Base-by-base conservation (phyloP, 2,797 vertebrate genomes). In the Hypotaenidia okinawae region DNA sequence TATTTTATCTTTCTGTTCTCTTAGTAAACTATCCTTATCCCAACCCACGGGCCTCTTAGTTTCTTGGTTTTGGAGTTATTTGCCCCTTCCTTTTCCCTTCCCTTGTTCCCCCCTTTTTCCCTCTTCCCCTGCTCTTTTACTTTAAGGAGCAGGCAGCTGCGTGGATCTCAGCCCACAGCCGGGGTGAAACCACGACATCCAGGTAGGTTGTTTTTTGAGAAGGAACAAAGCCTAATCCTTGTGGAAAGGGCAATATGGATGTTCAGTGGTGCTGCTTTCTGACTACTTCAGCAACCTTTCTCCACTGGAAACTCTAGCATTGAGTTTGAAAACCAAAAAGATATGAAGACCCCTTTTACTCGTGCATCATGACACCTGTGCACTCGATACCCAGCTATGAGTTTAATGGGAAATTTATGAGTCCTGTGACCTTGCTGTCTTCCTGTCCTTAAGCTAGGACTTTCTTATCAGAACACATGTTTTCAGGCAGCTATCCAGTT, bases 341-440 rank as follows among this genome's bases (percentile, higher is more conserved):
- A 14, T 21, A 11, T 9, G 39, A 69, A 45, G 6, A 47, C 28
- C 9, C 25, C 10, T 68, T 75, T 37, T 43, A 59, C 2, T 8
- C 0, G 3, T 15, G 33, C 30, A 11, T 67, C 28, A 10, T 51
- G 47, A 61, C 25, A 32, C 1, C 1, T 35, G 11, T 16, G 24
- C 6, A 5, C 24, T 47, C 64, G 39, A 33, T 25, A 45, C 17
- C 30, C 21, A 37, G 24, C 2, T 49, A 25, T 1, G 5, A 9
- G 1, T 74, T 78, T 43, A 75, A 11, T 30, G 17, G 17, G 28
- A 79, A 21, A 16, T 49, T 69, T 55, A 27, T 58, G 23, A 55
- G 13, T 64, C 9, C 63, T 79, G 45, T 54, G 43, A 67, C 12
- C 3, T 66, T 3, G 2, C 6, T 37, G 13, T 49, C 30, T 82